These are phyloP conservation scores for Xestia c-nigrum DNA, from an alignment of 2,888 invertebrate genomes.

Conservation along the genomic window DNA sequence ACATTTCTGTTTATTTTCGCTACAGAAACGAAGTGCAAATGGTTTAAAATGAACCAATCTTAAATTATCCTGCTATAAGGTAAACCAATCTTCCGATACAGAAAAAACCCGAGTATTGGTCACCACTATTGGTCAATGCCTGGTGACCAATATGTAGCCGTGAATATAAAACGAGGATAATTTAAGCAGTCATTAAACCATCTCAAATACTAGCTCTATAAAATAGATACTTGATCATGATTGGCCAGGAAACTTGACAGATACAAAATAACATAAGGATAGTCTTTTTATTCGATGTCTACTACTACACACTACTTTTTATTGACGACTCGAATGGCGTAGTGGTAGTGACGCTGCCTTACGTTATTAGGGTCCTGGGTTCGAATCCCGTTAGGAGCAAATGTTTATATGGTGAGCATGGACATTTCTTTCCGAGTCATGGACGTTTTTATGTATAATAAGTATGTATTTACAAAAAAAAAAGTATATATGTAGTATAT, in stretches of 20 bases:
- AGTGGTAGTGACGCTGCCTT: too few species aligned
- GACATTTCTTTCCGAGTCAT: too few species aligned
- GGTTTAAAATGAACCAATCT: background rate
- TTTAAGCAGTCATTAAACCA: background rate
- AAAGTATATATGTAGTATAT: too few species aligned
- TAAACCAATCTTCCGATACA: background rate
- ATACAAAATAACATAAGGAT: background rate
- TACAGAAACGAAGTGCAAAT: background rate
- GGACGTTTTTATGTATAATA: too few species aligned
- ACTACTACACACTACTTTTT: too few species aligned
- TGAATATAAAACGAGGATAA: background rate
- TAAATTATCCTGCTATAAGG: too few species aligned
- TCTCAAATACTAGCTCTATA: background rate
- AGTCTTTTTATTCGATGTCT: background rate
- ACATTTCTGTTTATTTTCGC: background rate
- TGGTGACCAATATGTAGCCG: background rate
- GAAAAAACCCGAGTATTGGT: background rate
- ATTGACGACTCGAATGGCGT: too few species aligned
- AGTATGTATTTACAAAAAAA: too few species aligned
- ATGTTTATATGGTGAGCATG: too few species aligned
- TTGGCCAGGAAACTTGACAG: background rate
- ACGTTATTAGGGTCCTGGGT: too few species aligned
- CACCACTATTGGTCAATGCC: background rate
- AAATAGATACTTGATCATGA: background rate
- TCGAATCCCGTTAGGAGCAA: too few species aligned